These are phyloP conservation scores for Sarcophaga bullata DNA, from an alignment of 1,140 invertebrate genomes.

Conservation along the genomic window DNA sequence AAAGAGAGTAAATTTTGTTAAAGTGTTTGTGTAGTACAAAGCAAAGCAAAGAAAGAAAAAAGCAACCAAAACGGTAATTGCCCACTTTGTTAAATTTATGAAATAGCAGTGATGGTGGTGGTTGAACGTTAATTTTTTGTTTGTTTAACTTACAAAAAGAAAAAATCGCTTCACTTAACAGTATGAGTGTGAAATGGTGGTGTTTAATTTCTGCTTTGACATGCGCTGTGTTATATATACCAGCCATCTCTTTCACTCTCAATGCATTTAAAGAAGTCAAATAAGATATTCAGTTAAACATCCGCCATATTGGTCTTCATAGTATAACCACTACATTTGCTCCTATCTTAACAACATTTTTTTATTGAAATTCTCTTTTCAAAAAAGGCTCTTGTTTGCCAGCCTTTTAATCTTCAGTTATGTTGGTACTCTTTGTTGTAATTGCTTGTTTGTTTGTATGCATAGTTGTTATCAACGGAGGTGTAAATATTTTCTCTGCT, in stretches of 20 bases:
- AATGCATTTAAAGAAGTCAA: background rate
- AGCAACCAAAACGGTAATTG: slow-evolving; percentile 35
- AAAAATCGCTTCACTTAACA: background rate
- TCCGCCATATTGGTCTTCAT: slow-evolving; percentile 25
- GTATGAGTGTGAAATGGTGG: background rate
- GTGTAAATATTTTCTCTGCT: slow-evolving; percentile 18
- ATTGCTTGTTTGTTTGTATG: background rate
- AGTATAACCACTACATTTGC: background rate
- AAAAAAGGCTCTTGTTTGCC: no score
- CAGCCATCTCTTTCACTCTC: background rate
- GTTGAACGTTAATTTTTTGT: slow-evolving; percentile 2
- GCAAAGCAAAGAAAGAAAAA: no score
- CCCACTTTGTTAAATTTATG: slow-evolving; percentile 22
- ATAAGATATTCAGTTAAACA: background rate
- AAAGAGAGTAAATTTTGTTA: no score
- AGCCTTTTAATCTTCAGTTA: background rate
- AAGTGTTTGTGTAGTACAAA: no score
- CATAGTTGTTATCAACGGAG: background rate
- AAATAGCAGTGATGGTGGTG: slow-evolving; percentile 27
- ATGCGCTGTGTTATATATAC: background rate
- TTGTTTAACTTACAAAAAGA: background rate
- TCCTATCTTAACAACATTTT: no score
- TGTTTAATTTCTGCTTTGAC: background rate
- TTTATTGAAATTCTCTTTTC: no score
- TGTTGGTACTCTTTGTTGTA: background rate